Percentiles rank a stretch among this genome's conserved stretches.
These are phyloP conservation scores for Anthopleura sola DNA, from an alignment of 64 coral and sea anemone genomes.

Conservation along the genomic window DNA sequence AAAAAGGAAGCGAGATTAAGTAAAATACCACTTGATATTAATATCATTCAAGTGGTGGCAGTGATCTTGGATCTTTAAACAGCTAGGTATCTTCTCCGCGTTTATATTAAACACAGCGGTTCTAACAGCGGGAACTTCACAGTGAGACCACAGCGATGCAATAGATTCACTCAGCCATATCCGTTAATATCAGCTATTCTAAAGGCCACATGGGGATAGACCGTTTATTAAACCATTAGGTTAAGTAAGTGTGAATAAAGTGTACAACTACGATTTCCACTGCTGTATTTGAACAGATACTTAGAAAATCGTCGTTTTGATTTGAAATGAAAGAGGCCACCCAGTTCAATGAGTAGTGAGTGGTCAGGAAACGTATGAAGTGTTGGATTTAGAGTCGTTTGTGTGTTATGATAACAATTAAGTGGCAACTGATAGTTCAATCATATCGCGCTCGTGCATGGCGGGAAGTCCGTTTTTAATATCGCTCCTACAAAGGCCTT, in stretches of 20 bases:
- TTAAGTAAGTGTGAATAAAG: neutral
- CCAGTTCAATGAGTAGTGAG: neutral
- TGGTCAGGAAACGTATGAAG: slow-evolving; percentile 5
- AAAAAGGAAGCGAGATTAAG: neutral
- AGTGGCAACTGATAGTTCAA: neutral
- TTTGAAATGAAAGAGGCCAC: neutral
- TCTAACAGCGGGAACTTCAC: slow-evolving; percentile 15
- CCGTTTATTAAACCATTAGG: slow-evolving; percentile 23
- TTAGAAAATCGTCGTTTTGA: neutral
- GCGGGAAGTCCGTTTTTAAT: slow-evolving; percentile 30
- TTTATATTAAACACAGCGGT: slow-evolving; percentile 22
- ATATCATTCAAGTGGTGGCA: neutral
- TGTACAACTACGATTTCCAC: neutral
- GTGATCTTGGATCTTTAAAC: neutral
- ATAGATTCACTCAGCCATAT: neutral
- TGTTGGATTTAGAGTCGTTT: neutral
- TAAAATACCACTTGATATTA: slow-evolving; percentile 19
- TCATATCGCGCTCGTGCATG: slow-evolving; percentile 3
- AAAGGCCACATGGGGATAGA: slow-evolving; percentile 13
- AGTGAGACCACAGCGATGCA: slow-evolving; percentile 1
- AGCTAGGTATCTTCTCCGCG: neutral
- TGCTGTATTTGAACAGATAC: neutral
- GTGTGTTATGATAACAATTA: slow-evolving; percentile 10
- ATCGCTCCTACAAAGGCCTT: slow-evolving; percentile 8
- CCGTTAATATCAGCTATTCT: slow-evolving; percentile 2